Conservation (phyloP, 2,888 invertebrate genomes). For the Andricus quercusramuli region DNA sequence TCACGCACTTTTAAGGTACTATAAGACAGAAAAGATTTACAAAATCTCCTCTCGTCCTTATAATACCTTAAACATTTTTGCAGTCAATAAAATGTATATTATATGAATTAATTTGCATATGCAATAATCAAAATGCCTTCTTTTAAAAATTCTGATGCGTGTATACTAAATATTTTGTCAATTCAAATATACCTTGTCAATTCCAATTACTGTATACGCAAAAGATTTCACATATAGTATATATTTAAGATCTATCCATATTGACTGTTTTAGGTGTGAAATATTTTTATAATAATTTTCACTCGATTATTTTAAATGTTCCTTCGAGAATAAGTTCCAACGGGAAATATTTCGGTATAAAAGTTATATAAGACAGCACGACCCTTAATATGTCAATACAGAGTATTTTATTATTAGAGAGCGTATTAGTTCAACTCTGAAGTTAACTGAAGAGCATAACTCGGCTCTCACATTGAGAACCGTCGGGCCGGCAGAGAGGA, state of each 20-base stretch:
- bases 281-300: slow-evolving; percentile 38
- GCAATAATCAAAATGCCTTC: slow-evolving; percentile 20
- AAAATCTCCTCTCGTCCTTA: too few species aligned
- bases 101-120: slow-evolving; percentile 39
- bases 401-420: slow-evolving; percentile 43
- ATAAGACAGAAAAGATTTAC: too few species aligned
- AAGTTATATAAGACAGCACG: slow-evolving; percentile 31
- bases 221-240: slow-evolving; percentile 22
- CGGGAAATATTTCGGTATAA: neutral
- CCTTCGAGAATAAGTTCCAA: slow-evolving; percentile 35
- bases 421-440: too few species aligned
- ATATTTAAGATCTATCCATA: slow-evolving; percentile 18
- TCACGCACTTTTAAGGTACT: slow-evolving; percentile 4
- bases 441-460: too few species aligned
- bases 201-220: slow-evolving; percentile 26
- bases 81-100: slow-evolving; percentile 38
- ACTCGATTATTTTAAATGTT: slow-evolving; percentile 14
- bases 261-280: slow-evolving; percentile 7
- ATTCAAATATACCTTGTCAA: slow-evolving; percentile 1
- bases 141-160: slow-evolving; percentile 1
- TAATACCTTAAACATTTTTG: slow-evolving; percentile 5
- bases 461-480: too few species aligned
- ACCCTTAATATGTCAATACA: slow-evolving; percentile 46
- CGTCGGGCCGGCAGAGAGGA: too few species aligned
- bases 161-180: slow-evolving; percentile 22